These are phyloP conservation scores for Danaus plexippus DNA, from an alignment of 1,140 invertebrate genomes.

Conservation along the genomic window DNA sequence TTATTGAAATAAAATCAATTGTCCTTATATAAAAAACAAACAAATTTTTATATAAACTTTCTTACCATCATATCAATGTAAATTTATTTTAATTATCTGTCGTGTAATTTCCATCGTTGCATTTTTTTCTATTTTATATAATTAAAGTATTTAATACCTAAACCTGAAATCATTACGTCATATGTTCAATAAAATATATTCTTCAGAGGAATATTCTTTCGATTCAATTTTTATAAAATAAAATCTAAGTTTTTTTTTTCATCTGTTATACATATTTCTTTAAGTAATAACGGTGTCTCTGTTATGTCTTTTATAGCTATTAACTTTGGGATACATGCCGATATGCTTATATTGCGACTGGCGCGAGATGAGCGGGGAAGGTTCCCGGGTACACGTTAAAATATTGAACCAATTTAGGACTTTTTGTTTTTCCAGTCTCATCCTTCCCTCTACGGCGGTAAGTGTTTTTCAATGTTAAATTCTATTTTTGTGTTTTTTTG, in stretches of 20 bases:
- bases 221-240: background rate
- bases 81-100: no score
- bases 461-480: conserved; percentile 23
- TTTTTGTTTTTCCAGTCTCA: conserved; percentile 38
- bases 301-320: conserved; percentile 33
- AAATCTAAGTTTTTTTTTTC: background rate
- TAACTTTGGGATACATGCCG: conserved; percentile 31
- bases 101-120: no score
- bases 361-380: conserved; percentile 26
- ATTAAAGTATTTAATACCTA: no score
- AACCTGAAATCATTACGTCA: background rate
- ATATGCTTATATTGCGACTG: conserved; percentile 40
- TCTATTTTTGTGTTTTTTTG: background rate
- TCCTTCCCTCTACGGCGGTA: conserved; percentile 42
- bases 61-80: no score
- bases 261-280: background rate
- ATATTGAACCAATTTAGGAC: conserved; percentile 33
- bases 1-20: no score
- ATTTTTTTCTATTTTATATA: no score
- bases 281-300: background rate
- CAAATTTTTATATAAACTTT: no score
- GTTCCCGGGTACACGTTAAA: conserved; percentile 21
- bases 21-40: no score
- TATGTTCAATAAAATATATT: background rate
- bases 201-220: background rate